Base-by-base conservation (phyloP, 35 echinoderm and acorn worm species). In the Hemicentrotus pulcherrimus region DNA sequence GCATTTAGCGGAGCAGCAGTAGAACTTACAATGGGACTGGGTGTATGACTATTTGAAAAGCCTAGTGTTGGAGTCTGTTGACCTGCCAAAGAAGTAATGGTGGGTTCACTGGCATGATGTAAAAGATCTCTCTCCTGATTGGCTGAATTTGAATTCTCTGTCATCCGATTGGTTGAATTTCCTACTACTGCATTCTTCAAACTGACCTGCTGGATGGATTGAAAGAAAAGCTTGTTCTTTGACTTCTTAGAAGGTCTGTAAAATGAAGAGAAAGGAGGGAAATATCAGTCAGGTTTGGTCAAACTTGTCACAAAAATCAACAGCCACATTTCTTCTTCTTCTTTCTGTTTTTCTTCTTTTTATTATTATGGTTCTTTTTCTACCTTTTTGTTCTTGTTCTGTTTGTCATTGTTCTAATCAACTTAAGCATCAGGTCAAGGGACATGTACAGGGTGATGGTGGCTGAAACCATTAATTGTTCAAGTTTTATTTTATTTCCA, bases 171-270 rank as follows among this genome's bases (percentile, higher is more conserved):
- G 86, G 86, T 31, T 30, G 86, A 86, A 86, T 86, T 86, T 22
- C 32, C 32, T 32, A 9, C 32, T 0, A 31, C 12, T 28, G 32
- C 2, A 47, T 47, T 90, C 31, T 32, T 45, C 1, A 41, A 47
- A 15, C 46, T 15, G 32, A 90, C 24, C 88, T 90, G 88, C 88
- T 19, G 31, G 88, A 41, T 47, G 32, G 19, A 16, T 33, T 90
- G 88, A 28, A 90, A 90, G 88, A 90, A 90, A 0, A 47, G 88
- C 88, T 90, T 90, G 88, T 33, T 47, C 32, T 90, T 90, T 45
- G 88, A 45, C 4, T 47, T 47, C 11, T 33, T 90, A 13, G 88
- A 45, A 16, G 31, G 46, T 30, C 88, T 90, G 88, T 33, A 41
- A 41, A 90, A 90, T 22, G 46, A 33, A 90, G 9, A 45, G 5